Evolutionary conservation across 2,797 vertebrate species (phyloP), one percentile per base, ranked within the genome.

Genomic region (Pantherophis alleghaniensis): DNA sequence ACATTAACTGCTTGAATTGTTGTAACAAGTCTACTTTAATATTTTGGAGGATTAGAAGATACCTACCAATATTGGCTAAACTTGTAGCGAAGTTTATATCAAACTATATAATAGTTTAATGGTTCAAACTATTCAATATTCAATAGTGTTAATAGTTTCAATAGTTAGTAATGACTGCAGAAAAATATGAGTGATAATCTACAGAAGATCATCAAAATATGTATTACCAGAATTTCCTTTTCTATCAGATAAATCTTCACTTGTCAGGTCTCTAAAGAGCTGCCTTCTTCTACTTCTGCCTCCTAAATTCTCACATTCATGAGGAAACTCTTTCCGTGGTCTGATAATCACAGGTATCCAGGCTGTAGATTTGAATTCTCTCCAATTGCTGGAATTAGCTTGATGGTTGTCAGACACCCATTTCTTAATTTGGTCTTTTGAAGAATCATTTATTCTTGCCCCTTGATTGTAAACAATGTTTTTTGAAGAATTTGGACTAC

Each of bases 361-460:
- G 2, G 96, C 87, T 92, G 96, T 93, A 63, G 96, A 93, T 93
- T 95, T 96, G 91, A 96, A 96, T 7, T 98, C 98, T 96, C 98
- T 98, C 98, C 98, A 98, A 93, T 87, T 97, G 90, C 98, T 98
- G 66, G 97, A 97, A 95, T 90, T 94, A 26, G 96, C 96, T 93
- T 86, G 94, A 53, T 97, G 97, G 94, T 97, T 98, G 92, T 98
- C 98, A 7, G 97, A 94, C 11, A 96, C 88, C 92, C 98, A 97
- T 93, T 98, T 98, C 90, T 97, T 98, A 56, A 93, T 93, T 61
- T 98, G 98, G 63, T 99, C 98, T 96, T 96, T 98, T 0, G 97
- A 97, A 92, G 94, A 96, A 96, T 98, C 92, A 96, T 96, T 96
- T 96, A 98, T 95, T 94, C 98, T 98, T 90, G 97, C 95, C 13